These are phyloP conservation scores for Drosophila anomalipes DNA, from an alignment of 2,888 invertebrate species.

Conservation along the genomic window DNA sequence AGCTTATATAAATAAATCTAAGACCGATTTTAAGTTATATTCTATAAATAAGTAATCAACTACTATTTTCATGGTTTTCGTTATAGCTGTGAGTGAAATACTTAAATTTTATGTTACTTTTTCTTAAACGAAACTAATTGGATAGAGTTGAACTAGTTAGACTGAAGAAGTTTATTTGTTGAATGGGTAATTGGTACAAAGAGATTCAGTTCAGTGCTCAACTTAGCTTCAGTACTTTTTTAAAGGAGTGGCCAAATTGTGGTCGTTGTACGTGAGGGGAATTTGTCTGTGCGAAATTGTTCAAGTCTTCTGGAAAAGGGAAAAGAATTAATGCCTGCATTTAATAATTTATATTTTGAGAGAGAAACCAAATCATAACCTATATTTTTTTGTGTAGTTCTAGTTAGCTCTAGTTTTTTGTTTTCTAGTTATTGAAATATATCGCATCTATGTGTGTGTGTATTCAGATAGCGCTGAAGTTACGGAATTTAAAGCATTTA, in stretches of 20 bases:
- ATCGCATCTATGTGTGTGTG: not conserved
- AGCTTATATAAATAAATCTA: not conserved
- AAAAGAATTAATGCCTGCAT: not conserved
- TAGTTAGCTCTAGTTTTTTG: no score
- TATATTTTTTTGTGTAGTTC: not conserved
- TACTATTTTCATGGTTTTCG: not conserved
- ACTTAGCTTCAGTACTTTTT: not conserved
- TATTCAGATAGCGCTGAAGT: not conserved
- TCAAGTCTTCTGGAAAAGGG: not conserved
- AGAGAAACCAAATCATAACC: not conserved
- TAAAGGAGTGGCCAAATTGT: not conserved
- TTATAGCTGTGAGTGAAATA: not conserved
- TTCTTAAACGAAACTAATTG: not conserved
- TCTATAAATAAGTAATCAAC: not conserved
- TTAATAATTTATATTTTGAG: not conserved
- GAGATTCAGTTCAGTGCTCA: not conserved
- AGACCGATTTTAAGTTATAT: not conserved
- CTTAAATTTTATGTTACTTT: not conserved
- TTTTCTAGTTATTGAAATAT: not conserved
- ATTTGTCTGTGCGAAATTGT: not conserved
- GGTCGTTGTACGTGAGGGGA: not conserved
- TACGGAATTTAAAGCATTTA: conserved; percentile 35
- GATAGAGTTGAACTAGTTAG: not conserved
- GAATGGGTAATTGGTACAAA: not conserved
- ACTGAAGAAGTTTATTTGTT: not conserved